Conservation (phyloP, 2,113 vertebrate species). For the Anolis sagrei region DNA sequence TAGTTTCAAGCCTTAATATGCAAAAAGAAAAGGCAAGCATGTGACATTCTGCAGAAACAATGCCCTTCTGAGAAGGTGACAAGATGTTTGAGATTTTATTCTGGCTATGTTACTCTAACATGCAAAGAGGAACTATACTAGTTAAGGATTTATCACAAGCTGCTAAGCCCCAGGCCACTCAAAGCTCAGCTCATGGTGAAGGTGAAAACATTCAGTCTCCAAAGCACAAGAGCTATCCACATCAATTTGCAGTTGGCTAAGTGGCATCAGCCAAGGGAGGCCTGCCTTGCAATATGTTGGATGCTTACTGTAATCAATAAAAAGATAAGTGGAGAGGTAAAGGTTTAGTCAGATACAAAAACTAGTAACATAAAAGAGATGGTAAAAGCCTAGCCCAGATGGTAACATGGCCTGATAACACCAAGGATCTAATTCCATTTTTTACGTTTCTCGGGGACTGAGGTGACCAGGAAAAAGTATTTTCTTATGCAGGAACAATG, state of each 20-base stretch:
- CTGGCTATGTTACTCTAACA: constrained; percentile 50
- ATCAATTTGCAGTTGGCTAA: constrained; percentile 78
- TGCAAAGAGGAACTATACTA: constrained; percentile 61
- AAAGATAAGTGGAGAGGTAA: constrained; percentile 50
- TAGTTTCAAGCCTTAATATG: constrained; percentile 66
- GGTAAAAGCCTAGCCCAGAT: constrained; percentile 60
- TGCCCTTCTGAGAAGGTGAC: constrained; percentile 75
- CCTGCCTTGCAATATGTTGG: constrained; percentile 48
- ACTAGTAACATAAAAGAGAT: constrained; percentile 49
- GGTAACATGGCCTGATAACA: neutral
- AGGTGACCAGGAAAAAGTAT: neutral
- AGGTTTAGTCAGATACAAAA: constrained; percentile 57
- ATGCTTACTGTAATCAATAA: constrained; percentile 37
- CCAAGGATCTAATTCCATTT: constrained; percentile 27
- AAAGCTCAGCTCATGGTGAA: constrained; percentile 62
- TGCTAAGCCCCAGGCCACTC: constrained; percentile 72
- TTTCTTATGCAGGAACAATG: too few relatives aligned
- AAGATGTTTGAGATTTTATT: constrained; percentile 73
- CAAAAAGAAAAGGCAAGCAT: constrained; percentile 57
- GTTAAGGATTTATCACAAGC: constrained; percentile 78
- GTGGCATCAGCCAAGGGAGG: constrained; percentile 75
- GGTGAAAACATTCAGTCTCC: constrained; percentile 72
- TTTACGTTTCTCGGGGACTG: constrained; percentile 19
- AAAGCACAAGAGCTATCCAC: constrained; percentile 71
- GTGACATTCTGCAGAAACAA: constrained; percentile 65